Evolutionary conservation across 2,797 vertebrate genomes (phyloP).

Genomic region (Microcaecilia unicolor): DNA sequence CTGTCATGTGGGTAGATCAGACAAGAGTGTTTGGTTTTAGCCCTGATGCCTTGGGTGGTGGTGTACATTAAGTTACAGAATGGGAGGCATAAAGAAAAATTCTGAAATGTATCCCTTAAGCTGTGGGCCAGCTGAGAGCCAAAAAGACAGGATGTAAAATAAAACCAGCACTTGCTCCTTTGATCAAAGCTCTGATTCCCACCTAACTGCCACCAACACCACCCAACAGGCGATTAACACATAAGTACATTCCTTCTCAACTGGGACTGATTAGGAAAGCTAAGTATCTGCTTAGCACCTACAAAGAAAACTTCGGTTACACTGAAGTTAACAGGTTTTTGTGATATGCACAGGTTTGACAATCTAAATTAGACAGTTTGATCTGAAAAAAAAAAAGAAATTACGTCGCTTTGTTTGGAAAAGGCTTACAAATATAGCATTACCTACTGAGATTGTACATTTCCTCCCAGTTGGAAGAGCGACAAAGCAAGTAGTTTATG

Average conservation of each 20-base stretch:
- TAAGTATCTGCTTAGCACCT: constrained; percentile 10
- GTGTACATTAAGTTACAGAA: constrained; percentile 56
- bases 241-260: constrained; percentile 18
- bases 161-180: constrained; percentile 52
- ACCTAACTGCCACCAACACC: constrained; percentile 37
- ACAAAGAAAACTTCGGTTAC: constrained; percentile 8
- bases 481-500: not conserved
- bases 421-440: not conserved
- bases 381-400: too few species aligned
- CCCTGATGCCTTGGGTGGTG: constrained; percentile 28
- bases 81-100: constrained; percentile 51
- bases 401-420: not conserved
- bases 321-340: constrained; percentile 2
- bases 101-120: constrained; percentile 55
- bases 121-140: constrained; percentile 41
- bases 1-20: constrained; percentile 49
- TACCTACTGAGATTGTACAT: not conserved
- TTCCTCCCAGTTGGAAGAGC: constrained; percentile 1
- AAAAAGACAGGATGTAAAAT: constrained; percentile 54
- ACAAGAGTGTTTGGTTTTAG: constrained; percentile 44
- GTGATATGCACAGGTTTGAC: not conserved
- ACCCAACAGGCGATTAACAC: constrained; percentile 53
- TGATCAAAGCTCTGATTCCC: constrained; percentile 54
- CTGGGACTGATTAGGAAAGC: constrained; percentile 2
- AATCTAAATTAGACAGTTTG: not conserved